These are phyloP conservation scores for Nymphalis c-album DNA, from an alignment of 2,888 invertebrate species.

Conservation along the genomic window DNA sequence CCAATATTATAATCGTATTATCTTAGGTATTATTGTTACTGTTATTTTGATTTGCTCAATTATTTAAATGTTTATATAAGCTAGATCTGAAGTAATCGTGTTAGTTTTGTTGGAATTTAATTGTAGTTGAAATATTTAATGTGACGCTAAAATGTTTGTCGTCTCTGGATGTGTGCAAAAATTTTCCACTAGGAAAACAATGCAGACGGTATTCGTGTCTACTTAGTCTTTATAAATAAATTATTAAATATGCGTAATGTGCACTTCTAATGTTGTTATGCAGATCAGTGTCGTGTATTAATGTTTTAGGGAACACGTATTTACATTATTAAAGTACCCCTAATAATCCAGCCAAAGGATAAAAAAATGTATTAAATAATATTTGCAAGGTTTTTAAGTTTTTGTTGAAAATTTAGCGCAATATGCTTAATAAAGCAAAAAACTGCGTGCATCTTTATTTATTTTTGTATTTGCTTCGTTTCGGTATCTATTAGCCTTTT, in stretches of 20 bases:
- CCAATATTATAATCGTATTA: conserved; percentile 66
- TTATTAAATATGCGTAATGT: conserved; percentile 10
- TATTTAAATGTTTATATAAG: conserved; percentile 74
- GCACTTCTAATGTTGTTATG: conserved; percentile 8
- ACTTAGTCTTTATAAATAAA: conserved; percentile 7
- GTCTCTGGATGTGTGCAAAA: not conserved
- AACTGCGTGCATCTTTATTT: conserved; percentile 28
- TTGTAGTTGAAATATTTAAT: conserved; percentile 32
- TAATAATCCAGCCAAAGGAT: conserved; percentile 5
- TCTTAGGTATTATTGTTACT: conserved; percentile 72
- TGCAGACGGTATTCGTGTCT: not conserved
- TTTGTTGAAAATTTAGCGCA: conserved; percentile 11
- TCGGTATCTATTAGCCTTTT: conserved; percentile 60
- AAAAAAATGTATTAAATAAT: not conserved
- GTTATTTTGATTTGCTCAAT: conserved; percentile 81
- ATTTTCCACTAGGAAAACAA: not conserved
- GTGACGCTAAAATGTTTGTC: conserved; percentile 12
- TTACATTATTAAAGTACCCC: conserved; percentile 5
- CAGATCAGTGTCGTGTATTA: conserved; percentile 10
- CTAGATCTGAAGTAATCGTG: conserved; percentile 64
- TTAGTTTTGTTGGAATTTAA: conserved; percentile 58
- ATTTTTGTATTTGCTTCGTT: conserved; percentile 26
- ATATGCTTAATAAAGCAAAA: conserved; percentile 8
- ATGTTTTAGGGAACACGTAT: conserved; percentile 13
- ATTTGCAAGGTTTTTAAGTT: conserved; percentile 2